Conservation (phyloP, 2,888 invertebrate species). For the Hymenopus coronatus region DNA sequence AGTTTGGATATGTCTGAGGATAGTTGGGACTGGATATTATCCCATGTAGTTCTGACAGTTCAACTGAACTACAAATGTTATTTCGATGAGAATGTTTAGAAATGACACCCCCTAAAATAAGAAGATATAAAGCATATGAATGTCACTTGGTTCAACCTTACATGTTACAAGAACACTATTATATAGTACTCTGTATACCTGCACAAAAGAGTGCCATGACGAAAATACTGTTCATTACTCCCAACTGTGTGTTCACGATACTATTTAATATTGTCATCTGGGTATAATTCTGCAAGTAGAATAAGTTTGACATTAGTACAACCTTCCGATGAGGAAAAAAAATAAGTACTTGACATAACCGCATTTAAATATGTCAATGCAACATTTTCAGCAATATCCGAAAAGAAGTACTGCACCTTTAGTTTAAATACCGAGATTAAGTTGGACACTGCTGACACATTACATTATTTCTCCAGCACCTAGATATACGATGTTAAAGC, state of each 20-base stretch:
- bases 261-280: neutral
- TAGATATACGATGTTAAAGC: no score
- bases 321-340: neutral
- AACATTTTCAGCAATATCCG: neutral
- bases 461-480: neutral
- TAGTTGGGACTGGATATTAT: conserved; percentile 39
- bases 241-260: neutral
- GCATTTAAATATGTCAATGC: no score
- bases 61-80: neutral
- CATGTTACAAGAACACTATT: neutral
- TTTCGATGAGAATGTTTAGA: conserved; percentile 6
- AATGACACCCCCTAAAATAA: neutral
- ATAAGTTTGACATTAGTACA: neutral
- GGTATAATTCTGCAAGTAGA: neutral
- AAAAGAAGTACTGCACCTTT: neutral
- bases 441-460: neutral
- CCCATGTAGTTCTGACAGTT: conserved; percentile 32
- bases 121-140: neutral
- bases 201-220: neutral
- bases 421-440: neutral
- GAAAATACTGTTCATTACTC: neutral
- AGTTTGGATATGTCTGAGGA: conserved; percentile 37
- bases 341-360: neutral
- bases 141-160: no score
- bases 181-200: neutral